Evolutionary conservation across 2,113 vertebrate species (phyloP).

Genomic region (Eira barbara): DNA sequence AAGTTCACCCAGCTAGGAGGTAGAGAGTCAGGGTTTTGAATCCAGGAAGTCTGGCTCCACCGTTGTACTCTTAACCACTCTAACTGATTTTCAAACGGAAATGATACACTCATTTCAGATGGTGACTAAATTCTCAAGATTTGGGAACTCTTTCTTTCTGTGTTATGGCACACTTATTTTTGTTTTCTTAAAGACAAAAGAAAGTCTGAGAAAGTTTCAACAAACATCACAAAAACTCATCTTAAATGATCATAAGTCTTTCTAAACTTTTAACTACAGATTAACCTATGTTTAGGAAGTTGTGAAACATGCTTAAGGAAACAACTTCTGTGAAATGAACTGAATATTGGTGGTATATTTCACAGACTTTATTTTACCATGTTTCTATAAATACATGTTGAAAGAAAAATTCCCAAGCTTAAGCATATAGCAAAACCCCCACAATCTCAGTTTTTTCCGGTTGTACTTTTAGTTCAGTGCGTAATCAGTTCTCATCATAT

Average conservation of each 20-base stretch:
- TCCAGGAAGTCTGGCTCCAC: not conserved
- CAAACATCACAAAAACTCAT: not conserved
- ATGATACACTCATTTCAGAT: not conserved
- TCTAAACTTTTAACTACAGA: constrained; percentile 14
- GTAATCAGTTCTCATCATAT: not conserved
- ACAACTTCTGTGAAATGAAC: not conserved
- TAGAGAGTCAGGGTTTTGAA: not conserved
- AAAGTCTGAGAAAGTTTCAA: not conserved
- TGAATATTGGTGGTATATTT: not conserved
- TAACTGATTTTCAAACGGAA: not conserved
- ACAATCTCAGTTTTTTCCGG: not conserved
- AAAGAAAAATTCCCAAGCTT: constrained; percentile 9
- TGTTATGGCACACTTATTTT: not conserved
- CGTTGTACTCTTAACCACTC: not conserved
- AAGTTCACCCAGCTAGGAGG: not conserved
- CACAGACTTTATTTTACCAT: not conserved
- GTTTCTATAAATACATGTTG: not conserved
- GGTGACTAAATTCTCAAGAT: not conserved
- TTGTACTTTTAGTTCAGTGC: not conserved
- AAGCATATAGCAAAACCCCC: not conserved
- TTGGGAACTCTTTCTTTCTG: not conserved
- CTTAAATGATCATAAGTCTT: not conserved
- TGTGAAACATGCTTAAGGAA: not conserved
- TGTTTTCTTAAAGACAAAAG: not conserved
- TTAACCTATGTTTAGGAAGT: not conserved